Percentiles rank a stretch among this genome's conserved stretches.
These are phyloP conservation scores for Cataglyphis hispanica DNA, from an alignment of 1,140 invertebrate genomes.

Conservation along the genomic window DNA sequence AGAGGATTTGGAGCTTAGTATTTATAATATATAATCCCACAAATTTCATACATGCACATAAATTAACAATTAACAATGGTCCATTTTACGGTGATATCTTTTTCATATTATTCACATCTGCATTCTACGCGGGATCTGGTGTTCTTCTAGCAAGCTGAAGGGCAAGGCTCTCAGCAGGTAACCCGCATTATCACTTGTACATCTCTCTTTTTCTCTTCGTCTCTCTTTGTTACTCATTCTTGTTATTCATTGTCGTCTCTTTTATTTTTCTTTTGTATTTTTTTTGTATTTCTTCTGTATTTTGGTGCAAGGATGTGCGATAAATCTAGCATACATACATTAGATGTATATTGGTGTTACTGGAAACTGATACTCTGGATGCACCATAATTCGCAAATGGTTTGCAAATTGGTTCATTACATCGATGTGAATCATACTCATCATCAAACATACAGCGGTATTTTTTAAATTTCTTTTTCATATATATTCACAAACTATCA, in stretches of 20 bases:
- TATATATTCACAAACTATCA: slow-evolving; percentile 6
- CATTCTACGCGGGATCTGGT: slow-evolving; percentile 87
- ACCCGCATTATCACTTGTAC: slow-evolving; percentile 85
- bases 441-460: neutral
- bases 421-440: neutral
- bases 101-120: slow-evolving; percentile 82
- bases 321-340: neutral
- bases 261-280: slow-evolving; percentile 18
- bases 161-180: slow-evolving; percentile 93
- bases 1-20: neutral
- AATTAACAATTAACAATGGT: slow-evolving; percentile 75
- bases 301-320: slow-evolving; percentile 17
- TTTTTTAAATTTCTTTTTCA: neutral
- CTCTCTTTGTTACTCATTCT: slow-evolving; percentile 38
- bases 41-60: slow-evolving; percentile 45
- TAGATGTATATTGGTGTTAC: neutral
- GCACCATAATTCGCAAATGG: neutral
- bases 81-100: slow-evolving; percentile 82
- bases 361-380: neutral
- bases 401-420: neutral
- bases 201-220: slow-evolving; percentile 42
- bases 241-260: neutral
- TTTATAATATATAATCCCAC: neutral
- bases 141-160: slow-evolving; percentile 92
- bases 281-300: too few relatives aligned